Evolutionary conservation across 2,888 invertebrate genomes (phyloP).

Genomic region (Diarsia mendica): DNA sequence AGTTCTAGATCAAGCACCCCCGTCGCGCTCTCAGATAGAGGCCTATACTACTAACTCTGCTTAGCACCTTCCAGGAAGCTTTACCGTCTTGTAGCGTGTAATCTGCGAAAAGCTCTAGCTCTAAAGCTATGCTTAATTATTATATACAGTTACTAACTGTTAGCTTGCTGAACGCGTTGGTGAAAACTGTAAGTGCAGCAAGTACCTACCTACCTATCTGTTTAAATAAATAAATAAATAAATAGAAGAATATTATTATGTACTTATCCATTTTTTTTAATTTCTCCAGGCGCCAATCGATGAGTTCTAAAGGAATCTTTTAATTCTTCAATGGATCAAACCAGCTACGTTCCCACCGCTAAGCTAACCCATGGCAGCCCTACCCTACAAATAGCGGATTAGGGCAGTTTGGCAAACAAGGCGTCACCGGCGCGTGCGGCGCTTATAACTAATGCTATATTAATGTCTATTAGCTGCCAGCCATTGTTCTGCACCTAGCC

Average conservation of each 20-base stretch:
- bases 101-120: too few relatives aligned
- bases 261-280: too few relatives aligned
- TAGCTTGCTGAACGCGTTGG: too few relatives aligned
- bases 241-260: too few relatives aligned
- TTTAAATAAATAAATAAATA: too few relatives aligned
- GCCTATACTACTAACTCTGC: neutral
- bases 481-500: conserved; percentile 81
- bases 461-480: conserved; percentile 87
- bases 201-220: too few relatives aligned
- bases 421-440: conserved; percentile 86
- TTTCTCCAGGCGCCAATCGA: neutral
- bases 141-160: too few relatives aligned
- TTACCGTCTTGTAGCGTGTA: too few relatives aligned
- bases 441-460: conserved; percentile 88
- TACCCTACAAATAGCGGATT: conserved; percentile 88
- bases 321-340: neutral
- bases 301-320: neutral
- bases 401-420: conserved; percentile 91
- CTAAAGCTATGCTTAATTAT: too few relatives aligned
- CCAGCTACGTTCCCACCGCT: conserved; percentile 42
- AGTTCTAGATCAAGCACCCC: neutral
- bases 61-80: neutral
- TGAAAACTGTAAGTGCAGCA: too few relatives aligned
- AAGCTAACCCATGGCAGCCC: conserved; percentile 66
- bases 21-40: neutral